These are phyloP conservation scores for Corythaeola cristata DNA, from an alignment of 2,113 vertebrate species.

Conservation along the genomic window DNA sequence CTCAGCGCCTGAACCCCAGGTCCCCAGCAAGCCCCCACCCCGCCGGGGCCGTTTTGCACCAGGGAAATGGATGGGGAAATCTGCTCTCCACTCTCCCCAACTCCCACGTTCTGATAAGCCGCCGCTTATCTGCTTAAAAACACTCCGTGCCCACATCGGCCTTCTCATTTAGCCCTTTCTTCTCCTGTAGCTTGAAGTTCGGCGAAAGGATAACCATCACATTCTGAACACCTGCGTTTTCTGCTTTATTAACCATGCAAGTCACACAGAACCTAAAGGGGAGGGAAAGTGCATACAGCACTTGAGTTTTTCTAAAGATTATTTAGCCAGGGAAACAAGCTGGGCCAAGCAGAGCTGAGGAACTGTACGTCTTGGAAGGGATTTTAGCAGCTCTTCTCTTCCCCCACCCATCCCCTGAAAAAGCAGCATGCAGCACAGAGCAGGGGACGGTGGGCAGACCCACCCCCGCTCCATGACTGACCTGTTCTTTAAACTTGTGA, in stretches of 20 bases:
- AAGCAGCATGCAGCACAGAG: not conserved
- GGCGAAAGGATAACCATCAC: not conserved
- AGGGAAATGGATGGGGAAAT: not conserved
- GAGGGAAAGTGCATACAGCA: not conserved
- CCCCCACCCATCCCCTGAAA: not conserved
- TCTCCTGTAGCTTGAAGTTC: not conserved
- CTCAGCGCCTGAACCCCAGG: accelerated
- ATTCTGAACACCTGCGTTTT: not conserved
- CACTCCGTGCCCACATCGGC: accelerated
- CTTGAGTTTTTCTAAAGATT: not conserved
- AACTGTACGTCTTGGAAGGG: accelerated
- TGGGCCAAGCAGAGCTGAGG: not conserved
- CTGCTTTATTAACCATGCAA: not conserved
- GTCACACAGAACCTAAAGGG: not conserved
- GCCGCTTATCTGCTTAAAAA: not conserved
- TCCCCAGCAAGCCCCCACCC: accelerated
- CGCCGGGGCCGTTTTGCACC: accelerated
- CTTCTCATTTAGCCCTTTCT: not conserved
- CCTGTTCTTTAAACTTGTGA: not conserved
- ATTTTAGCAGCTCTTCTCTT: not conserved
- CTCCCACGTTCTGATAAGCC: not conserved
- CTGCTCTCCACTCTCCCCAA: not conserved
- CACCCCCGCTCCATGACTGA: not conserved
- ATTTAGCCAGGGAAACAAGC: not conserved
- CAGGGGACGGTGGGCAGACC: too few species aligned